phyloP scores from a whole-genome alignment of 2,888 invertebrate genomes.

The Nebria salina region DNA sequence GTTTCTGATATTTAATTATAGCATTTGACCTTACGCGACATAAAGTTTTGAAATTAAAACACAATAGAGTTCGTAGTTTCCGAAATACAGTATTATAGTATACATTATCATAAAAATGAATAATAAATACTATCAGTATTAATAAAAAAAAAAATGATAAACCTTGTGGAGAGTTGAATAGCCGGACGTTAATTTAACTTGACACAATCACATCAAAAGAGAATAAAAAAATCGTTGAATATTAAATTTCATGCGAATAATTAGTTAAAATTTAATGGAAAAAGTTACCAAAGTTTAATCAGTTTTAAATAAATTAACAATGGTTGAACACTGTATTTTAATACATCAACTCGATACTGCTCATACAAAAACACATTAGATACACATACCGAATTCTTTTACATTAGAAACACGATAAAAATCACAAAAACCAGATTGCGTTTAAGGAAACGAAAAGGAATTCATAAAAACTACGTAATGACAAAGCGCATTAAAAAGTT shows the following conservation, averaged over 20 bases:
- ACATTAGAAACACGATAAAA: no score
- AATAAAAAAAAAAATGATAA: not conserved
- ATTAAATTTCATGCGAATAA: not conserved
- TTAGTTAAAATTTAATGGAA: not conserved
- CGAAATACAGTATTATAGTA: conserved; percentile 17
- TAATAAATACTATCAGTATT: not conserved
- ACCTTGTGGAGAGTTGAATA: not conserved
- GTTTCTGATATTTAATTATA: not conserved
- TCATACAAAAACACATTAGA: no score
- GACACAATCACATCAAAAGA: not conserved
- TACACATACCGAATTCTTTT: no score
- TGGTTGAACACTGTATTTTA: not conserved
- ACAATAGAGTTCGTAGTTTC: conserved; percentile 17
- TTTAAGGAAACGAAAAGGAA: conserved; percentile 32
- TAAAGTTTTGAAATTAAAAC: conserved; percentile 22
- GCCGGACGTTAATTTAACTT: not conserved
- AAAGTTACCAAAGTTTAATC: not conserved
- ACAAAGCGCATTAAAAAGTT: conserved; percentile 36
- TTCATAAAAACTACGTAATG: conserved; percentile 23
- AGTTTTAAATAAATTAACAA: not conserved
- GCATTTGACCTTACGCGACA: not conserved
- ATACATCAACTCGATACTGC: no score
- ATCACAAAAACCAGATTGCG: not conserved
- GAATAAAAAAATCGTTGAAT: not conserved
- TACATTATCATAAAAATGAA: not conserved